A percentile compares a stretch with the other conserved stretches of the same genome.
phyloP scores from a whole-genome alignment of 2,888 invertebrate genomes.

The Sepiola atlantica region DNA sequence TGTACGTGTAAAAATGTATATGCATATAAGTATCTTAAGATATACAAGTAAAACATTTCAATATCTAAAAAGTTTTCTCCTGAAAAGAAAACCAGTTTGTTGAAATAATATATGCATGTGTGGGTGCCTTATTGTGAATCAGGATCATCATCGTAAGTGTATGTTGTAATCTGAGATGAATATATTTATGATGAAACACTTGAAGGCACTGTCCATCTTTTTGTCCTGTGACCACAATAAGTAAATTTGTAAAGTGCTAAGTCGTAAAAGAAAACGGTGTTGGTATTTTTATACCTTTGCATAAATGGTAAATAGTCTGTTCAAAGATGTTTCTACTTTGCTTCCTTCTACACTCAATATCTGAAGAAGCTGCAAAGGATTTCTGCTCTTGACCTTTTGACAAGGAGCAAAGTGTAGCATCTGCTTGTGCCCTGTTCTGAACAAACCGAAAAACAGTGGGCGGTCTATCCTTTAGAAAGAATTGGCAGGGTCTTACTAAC shows the following conservation, averaged over 20 bases:
- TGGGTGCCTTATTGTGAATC: background rate
- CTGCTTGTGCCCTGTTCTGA: too few relatives aligned
- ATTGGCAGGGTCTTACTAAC: too few relatives aligned
- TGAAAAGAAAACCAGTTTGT: background rate
- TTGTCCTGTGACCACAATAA: background rate
- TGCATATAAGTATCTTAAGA: background rate
- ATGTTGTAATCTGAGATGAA: background rate
- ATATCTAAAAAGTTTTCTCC: background rate
- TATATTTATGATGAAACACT: background rate
- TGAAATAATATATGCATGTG: background rate
- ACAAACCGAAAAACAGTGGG: too few relatives aligned
- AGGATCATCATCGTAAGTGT: background rate
- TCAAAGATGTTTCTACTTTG: background rate
- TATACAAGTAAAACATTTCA: background rate
- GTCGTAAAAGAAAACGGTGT: background rate
- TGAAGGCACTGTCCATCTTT: background rate
- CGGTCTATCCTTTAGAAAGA: too few relatives aligned
- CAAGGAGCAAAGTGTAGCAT: too few relatives aligned
- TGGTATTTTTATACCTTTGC: background rate
- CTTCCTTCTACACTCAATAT: background rate
- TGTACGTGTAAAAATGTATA: background rate
- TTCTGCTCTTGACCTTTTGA: too few relatives aligned
- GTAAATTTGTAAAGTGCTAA: conserved; percentile 32
- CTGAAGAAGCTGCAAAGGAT: background rate
- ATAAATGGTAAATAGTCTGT: background rate